phyloP scores from a whole-genome alignment of 1,140 invertebrate genomes.

The Nylanderia fulva region DNA sequence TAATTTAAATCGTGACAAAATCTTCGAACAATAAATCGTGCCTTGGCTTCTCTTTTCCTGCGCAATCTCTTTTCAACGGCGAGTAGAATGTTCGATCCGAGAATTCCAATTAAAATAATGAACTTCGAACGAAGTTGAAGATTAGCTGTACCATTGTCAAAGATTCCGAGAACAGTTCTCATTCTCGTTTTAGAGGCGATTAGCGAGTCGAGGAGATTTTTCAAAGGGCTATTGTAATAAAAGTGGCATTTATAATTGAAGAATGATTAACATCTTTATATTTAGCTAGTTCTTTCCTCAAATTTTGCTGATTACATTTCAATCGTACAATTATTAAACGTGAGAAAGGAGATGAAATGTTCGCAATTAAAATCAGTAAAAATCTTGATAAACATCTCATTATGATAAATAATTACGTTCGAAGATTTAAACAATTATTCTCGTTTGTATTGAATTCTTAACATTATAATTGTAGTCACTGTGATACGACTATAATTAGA shows the following conservation, averaged over 20 bases:
- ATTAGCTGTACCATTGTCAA: conserved; percentile 37
- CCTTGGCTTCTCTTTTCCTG: neutral
- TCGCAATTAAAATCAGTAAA: neutral
- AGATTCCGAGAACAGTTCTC: conserved; percentile 13
- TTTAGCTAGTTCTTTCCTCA: neutral
- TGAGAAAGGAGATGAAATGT: neutral
- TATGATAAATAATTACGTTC: neutral
- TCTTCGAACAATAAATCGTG: neutral
- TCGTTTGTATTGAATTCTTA: neutral
- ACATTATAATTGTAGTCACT: neutral
- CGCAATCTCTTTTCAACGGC: conserved; percentile 11
- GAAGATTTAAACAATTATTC: neutral
- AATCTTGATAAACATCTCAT: neutral
- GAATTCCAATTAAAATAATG: conserved; percentile 55
- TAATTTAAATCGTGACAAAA: neutral
- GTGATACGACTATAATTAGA: neutral
- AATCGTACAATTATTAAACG: neutral
- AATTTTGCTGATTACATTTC: neutral
- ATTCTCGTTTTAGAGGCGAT: conserved; percentile 23
- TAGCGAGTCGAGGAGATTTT: neutral
- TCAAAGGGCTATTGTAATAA: neutral
- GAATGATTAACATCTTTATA: conserved; percentile 21
- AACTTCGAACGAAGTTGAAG: conserved; percentile 23
- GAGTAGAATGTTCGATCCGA: conserved; percentile 14
- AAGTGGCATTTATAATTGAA: conserved; percentile 11